These are phyloP conservation scores for Plectus sambesii DNA, from an alignment of 1,140 invertebrate genomes.

Conservation along the genomic window DNA sequence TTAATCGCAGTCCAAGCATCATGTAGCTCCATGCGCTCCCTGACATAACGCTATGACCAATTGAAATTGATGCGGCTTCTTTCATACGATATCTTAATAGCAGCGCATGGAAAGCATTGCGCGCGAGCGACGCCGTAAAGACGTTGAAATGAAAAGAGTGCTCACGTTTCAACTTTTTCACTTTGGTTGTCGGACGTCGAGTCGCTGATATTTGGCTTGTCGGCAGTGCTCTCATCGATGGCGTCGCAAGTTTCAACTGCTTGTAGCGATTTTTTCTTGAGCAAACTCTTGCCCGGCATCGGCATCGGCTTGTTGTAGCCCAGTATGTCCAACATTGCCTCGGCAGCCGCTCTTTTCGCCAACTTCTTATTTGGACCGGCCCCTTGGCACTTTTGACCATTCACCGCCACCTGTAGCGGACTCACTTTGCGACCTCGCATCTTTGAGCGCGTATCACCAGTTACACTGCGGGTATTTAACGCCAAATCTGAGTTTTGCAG, in stretches of 20 bases:
- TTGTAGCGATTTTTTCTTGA: slow-evolving; percentile 49
- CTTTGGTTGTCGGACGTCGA: slow-evolving; percentile 10
- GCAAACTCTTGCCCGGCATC: slow-evolving; percentile 50
- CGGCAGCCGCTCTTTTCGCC: slow-evolving; percentile 83
- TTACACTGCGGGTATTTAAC: too few relatives aligned
- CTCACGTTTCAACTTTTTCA: background rate
- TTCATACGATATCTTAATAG: slow-evolving; percentile 1
- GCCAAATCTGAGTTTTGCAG: too few relatives aligned
- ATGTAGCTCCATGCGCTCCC: too few relatives aligned
- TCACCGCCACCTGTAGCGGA: slow-evolving; percentile 53
- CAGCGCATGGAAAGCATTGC: slow-evolving; percentile 11
- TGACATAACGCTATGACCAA: too few relatives aligned
- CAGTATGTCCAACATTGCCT: slow-evolving; percentile 59
- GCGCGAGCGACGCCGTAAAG: slow-evolving; percentile 7
- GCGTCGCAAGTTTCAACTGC: background rate
- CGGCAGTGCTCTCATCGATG: slow-evolving; percentile 16
- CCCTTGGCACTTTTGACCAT: slow-evolving; percentile 61
- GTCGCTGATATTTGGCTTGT: slow-evolving; percentile 15
- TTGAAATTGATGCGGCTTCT: too few relatives aligned
- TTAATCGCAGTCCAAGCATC: too few relatives aligned
- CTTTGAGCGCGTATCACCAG: too few relatives aligned
- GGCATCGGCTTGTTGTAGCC: slow-evolving; percentile 56
- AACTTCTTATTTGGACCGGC: slow-evolving; percentile 87
- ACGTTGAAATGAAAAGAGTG: slow-evolving; percentile 5
- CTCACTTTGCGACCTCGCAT: slow-evolving; percentile 11